These are phyloP conservation scores for Pogonocherus hispidulus DNA, from an alignment of 2,888 invertebrate genomes.

Conservation along the genomic window DNA sequence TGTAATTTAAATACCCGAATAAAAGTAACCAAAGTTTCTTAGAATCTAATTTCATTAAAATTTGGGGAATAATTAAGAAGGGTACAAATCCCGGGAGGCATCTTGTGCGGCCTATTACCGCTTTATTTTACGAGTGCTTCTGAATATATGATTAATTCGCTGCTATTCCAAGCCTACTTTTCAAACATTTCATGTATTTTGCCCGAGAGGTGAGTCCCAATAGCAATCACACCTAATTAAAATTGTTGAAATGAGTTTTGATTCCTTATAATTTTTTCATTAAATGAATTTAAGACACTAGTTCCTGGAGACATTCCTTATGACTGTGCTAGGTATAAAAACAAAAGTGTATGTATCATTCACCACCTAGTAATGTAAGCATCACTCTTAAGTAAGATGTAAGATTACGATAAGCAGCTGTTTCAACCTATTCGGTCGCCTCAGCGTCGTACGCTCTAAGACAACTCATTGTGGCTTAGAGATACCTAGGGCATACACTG, in stretches of 20 bases:
- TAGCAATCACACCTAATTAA: background rate
- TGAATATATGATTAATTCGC: slow-evolving; percentile 3
- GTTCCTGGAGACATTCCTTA: too few species aligned
- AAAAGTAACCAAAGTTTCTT: background rate
- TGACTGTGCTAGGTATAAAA: too few species aligned
- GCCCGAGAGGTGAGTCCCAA: background rate
- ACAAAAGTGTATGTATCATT: too few species aligned
- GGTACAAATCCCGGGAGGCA: background rate
- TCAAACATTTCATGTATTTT: background rate
- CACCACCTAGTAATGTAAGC: too few species aligned
- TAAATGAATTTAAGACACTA: too few species aligned
- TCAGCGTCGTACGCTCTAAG: too few species aligned
- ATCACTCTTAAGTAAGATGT: too few species aligned
- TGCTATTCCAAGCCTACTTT: background rate
- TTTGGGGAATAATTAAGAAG: background rate
- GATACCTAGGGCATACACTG: too few species aligned
- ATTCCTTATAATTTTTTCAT: background rate
- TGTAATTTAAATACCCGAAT: background rate
- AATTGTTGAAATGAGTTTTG: background rate
- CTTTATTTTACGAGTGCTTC: background rate
- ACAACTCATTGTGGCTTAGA: too few species aligned
- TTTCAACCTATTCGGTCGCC: too few species aligned
- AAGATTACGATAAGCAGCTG: too few species aligned
- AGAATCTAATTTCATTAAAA: background rate
- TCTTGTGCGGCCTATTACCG: background rate